These are phyloP conservation scores for Acrossocheilus wenchowensis DNA, from an alignment of 2,797 vertebrate genomes.

Conservation along the genomic window DNA sequence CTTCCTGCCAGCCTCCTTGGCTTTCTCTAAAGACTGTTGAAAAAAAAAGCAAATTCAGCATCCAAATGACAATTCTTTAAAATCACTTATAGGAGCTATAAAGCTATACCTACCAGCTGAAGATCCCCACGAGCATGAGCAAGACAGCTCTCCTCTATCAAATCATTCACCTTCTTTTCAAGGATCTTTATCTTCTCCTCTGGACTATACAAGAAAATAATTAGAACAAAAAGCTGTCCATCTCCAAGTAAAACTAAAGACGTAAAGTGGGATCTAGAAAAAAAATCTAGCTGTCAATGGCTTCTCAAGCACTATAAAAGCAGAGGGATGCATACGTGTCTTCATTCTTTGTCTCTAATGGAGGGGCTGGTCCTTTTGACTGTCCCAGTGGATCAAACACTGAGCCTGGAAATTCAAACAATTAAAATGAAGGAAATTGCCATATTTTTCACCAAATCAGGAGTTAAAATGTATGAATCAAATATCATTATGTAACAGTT, in stretches of 20 bases:
- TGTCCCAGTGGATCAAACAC: constrained; percentile 92
- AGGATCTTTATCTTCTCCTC: constrained; percentile 95
- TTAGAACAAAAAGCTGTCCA: background rate
- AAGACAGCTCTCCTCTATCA: constrained; percentile 96
- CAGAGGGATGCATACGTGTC: constrained; percentile 84
- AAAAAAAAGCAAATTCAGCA: constrained; percentile 6
- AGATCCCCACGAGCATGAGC: constrained; percentile 87
- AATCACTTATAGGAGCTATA: background rate
- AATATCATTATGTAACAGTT: background rate
- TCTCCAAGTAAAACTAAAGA: background rate
- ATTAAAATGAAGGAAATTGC: background rate
- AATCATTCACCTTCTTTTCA: constrained; percentile 94
- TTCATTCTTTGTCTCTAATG: constrained; percentile 89
- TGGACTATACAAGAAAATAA: constrained; percentile 75
- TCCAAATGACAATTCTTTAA: background rate
- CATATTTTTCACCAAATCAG: background rate
- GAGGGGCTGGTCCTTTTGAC: constrained; percentile 87
- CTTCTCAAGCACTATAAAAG: constrained; percentile 27
- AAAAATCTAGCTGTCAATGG: background rate
- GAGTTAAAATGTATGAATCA: background rate
- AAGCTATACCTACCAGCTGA: constrained; percentile 82
- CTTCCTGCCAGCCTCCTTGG: constrained; percentile 95
- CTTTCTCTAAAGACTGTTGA: constrained; percentile 92
- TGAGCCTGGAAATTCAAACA: constrained; percentile 78
- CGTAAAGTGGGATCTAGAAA: background rate